phyloP scores from a whole-genome alignment of 2,113 vertebrate species.

The Gavia stellata region DNA sequence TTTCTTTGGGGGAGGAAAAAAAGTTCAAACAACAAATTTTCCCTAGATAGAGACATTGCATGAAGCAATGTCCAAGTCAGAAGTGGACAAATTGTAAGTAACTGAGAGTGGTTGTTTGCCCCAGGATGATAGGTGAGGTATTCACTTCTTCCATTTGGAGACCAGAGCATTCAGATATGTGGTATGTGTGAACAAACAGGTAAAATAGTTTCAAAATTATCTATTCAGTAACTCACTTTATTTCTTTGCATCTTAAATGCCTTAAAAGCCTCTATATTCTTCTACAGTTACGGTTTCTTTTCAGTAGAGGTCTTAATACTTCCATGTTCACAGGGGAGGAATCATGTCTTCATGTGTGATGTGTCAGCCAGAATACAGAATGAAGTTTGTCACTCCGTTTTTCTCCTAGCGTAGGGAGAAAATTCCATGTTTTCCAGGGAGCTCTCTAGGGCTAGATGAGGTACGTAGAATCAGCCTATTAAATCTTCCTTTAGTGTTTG shows the following conservation, averaged over 20 bases:
- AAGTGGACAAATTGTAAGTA: background rate
- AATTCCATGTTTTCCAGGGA: background rate
- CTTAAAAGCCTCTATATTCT: background rate
- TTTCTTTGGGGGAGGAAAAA: accelerated
- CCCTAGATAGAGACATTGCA: background rate
- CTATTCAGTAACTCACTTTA: background rate
- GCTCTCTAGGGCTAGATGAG: background rate
- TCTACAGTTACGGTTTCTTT: background rate
- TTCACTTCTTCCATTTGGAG: background rate
- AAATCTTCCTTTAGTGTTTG: background rate
- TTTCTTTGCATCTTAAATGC: background rate
- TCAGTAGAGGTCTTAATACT: background rate
- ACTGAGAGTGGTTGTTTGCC: background rate
- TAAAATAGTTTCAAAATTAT: background rate
- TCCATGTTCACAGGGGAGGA: background rate
- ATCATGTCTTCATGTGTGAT: background rate
- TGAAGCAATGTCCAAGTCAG: background rate
- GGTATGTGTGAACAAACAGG: background rate
- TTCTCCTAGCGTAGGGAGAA: background rate
- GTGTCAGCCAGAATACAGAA: background rate
- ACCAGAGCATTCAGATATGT: background rate
- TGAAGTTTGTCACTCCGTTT: background rate
- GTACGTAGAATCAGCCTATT: background rate
- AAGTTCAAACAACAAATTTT: background rate
- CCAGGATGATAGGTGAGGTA: background rate